phyloP scores from a whole-genome alignment of 2,113 vertebrate genomes.

The Grammomys surdaster region DNA sequence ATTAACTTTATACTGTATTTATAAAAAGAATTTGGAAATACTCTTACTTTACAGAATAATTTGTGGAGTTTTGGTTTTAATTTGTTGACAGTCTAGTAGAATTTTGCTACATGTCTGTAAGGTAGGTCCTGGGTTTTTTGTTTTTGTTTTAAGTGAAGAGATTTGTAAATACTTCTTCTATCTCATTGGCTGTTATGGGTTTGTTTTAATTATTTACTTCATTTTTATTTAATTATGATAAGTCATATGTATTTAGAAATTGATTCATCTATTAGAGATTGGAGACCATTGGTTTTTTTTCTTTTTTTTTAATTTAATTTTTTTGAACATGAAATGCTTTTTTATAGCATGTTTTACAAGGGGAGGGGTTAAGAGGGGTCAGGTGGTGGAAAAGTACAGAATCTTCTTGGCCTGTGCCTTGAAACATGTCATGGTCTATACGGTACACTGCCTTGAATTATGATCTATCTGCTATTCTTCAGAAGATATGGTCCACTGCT shows the following conservation, averaged over 20 bases:
- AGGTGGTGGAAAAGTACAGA: too few species aligned
- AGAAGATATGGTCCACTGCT: too few species aligned
- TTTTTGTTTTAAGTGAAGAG: background rate
- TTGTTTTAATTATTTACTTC: background rate
- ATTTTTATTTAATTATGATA: background rate
- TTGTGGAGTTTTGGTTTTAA: background rate
- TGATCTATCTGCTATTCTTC: too few species aligned
- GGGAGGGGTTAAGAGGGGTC: too few species aligned
- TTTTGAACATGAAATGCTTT: too few species aligned
- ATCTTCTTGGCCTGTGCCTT: too few species aligned
- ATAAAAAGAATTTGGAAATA: background rate
- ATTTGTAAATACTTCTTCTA: background rate
- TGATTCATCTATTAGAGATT: background rate
- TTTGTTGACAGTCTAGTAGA: background rate
- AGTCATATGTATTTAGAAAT: background rate
- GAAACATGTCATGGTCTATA: too few species aligned
- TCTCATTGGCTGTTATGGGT: background rate
- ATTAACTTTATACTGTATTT: background rate
- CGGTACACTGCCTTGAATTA: too few species aligned
- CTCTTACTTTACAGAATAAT: background rate
- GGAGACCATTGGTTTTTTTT: too few species aligned
- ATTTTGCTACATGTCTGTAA: background rate
- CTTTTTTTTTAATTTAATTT: too few species aligned
- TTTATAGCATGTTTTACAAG: too few species aligned
- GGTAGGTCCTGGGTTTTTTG: background rate